Base-by-base conservation (phyloP, 92 coral and sea anemone genomes). In the Bergia sp. region DNA sequence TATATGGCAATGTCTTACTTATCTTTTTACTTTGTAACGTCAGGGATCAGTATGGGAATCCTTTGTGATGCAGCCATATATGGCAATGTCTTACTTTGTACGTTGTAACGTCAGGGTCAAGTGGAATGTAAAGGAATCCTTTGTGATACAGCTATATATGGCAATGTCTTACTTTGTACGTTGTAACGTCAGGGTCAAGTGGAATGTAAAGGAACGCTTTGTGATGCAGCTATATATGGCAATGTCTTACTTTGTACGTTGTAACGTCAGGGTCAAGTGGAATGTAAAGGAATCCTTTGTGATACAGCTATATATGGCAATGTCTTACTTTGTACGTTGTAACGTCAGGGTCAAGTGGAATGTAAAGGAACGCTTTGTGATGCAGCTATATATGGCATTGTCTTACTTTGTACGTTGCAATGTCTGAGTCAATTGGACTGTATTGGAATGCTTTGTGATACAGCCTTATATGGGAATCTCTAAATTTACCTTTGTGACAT, bases 21-120 rank as follows among this genome's bases (percentile, higher is more conserved):
- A 29, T 29, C 29, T 29, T 29, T 29, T 29, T 29, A 29, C 29
- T 29, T 29, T 29, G 29, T 29, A 29, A 29, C 29, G 29, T 29
- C 29, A 29, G 29, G 29, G 29, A 29, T 29, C 29, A 29, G 29
- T 29, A 29, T 29, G 55, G 29, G 13, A 29, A 18, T 80, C 71
- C 36, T 80, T 80, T 18, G 72, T 80, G 85, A 80, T 80, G n/a
- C 85, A 80, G 69, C 85, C 73, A n/a, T n/a, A n/a, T n/a, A n/a
- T n/a, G n/a, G n/a, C n/a, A n/a, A n/a, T n/a, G n/a, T n/a, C n/a
- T n/a, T 6, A 45, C 50, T 45, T 5, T 45, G 7, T 10, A 5
- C 3, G 5, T 45, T 21, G 77, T 11, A 1, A 42, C 76, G 23
- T 44, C 43, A 29, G 1, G 86, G 61, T 82, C 58, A 50, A 82